Evolutionary conservation across 2,113 vertebrate species (phyloP).

Genomic region (Pangasianodon hypophthalmus): DNA sequence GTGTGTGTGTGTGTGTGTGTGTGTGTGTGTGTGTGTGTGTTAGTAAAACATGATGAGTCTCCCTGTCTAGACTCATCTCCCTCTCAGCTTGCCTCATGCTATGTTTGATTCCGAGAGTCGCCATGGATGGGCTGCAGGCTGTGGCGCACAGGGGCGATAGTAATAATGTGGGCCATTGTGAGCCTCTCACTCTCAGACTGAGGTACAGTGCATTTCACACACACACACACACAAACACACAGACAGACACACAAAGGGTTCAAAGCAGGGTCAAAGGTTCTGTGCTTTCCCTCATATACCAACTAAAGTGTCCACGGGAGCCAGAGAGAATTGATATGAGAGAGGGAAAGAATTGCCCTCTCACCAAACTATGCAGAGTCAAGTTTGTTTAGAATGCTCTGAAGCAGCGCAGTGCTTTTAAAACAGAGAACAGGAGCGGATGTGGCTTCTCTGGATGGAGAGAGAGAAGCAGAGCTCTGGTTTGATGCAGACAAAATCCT

Average conservation of each 20-base stretch:
- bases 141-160: constrained; percentile 25
- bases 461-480: constrained; percentile 48
- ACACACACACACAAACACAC: not conserved
- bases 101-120: constrained; percentile 53
- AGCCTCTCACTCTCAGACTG: constrained; percentile 31
- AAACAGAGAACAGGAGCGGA: constrained; percentile 53
- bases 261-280: constrained; percentile 39
- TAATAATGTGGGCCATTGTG: constrained; percentile 55
- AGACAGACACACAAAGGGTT: constrained; percentile 34
- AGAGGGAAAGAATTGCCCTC: constrained; percentile 13
- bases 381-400: constrained; percentile 49
- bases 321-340: not conserved
- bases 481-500: constrained; percentile 62
- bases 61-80: constrained; percentile 46
- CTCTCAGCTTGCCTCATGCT: constrained; percentile 53
- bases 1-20: constrained; percentile 37
- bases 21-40: constrained; percentile 30
- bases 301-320: not conserved
- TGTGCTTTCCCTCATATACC: constrained; percentile 2
- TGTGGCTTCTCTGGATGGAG: constrained; percentile 46
- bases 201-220: constrained; percentile 36
- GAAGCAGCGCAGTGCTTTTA: constrained; percentile 37
- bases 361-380: not conserved
- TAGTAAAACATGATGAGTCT: constrained; percentile 7
- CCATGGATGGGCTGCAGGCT: constrained; percentile 49